Conservation (phyloP, 2,797 vertebrate species). For the Rhinichthys osculus region DNA sequence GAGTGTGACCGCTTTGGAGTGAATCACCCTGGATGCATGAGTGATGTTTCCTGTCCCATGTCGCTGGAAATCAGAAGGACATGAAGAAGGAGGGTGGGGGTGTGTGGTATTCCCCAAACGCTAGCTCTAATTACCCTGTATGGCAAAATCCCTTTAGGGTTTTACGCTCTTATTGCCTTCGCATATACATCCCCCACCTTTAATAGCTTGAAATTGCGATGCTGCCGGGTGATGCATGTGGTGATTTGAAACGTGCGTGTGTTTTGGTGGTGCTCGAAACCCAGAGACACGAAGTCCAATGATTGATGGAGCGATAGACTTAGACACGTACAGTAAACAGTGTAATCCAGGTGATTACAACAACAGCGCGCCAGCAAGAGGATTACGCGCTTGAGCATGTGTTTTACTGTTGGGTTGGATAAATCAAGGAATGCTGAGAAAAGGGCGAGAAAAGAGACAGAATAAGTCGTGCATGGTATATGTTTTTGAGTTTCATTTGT, state of each 20-base stretch:
- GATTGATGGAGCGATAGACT: not conserved
- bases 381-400: constrained; percentile 36
- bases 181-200: constrained; percentile 52
- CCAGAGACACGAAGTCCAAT: constrained; percentile 28
- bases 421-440: constrained; percentile 16
- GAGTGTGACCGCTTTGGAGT: constrained; percentile 27
- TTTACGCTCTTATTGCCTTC: constrained; percentile 46
- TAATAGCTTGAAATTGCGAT: constrained; percentile 57
- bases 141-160: constrained; percentile 67
- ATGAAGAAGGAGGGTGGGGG: not conserved
- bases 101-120: constrained; percentile 74
- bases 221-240: constrained; percentile 45
- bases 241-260: constrained; percentile 44
- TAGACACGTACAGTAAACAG: not conserved
- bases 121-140: constrained; percentile 67
- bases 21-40: not conserved
- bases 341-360: constrained; percentile 39
- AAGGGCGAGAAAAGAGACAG: not conserved
- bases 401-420: constrained; percentile 3
- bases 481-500: not conserved
- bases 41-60: constrained; percentile 19
- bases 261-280: constrained; percentile 41
- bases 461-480: not conserved
- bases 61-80: constrained; percentile 15
- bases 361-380: constrained; percentile 17